phyloP scores from a whole-genome alignment of 2,113 vertebrate genomes.

The Trogon surrucura region DNA sequence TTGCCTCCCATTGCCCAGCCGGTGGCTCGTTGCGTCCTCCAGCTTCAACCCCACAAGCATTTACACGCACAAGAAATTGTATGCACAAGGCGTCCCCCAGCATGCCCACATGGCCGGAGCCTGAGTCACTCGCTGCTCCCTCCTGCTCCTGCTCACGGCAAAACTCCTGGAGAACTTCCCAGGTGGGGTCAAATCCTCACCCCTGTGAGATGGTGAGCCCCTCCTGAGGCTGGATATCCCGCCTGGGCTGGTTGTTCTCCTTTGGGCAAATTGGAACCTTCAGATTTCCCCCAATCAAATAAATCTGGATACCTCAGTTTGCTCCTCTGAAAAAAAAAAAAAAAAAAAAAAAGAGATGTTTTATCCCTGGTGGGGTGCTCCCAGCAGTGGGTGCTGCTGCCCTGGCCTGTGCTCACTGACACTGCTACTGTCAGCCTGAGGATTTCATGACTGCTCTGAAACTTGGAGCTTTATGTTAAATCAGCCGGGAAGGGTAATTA shows the following conservation, averaged over 20 bases:
- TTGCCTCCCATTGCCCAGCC: neutral
- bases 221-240: neutral
- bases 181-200: neutral
- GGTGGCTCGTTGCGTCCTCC: neutral
- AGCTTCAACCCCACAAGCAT: neutral
- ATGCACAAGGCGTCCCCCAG: neutral
- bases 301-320: neutral
- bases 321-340: neutral
- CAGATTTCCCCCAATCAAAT: neutral
- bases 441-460: neutral
- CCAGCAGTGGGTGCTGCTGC: neutral
- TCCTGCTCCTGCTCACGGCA: rapidly evolving
- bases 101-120: rapidly evolving
- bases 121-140: neutral
- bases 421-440: neutral
- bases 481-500: rapidly evolving
- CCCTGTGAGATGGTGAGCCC: rapidly evolving
- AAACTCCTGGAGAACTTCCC: neutral
- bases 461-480: neutral
- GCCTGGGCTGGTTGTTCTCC: neutral
- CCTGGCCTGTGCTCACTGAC: rapidly evolving
- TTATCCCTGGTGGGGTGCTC: neutral
- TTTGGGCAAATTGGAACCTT: neutral
- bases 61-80: neutral
- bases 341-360: neutral